Evolutionary conservation across 2,797 vertebrate species (phyloP), one percentile per base, ranked within the genome.

Genomic region (Calcarius lapponicus): DNA sequence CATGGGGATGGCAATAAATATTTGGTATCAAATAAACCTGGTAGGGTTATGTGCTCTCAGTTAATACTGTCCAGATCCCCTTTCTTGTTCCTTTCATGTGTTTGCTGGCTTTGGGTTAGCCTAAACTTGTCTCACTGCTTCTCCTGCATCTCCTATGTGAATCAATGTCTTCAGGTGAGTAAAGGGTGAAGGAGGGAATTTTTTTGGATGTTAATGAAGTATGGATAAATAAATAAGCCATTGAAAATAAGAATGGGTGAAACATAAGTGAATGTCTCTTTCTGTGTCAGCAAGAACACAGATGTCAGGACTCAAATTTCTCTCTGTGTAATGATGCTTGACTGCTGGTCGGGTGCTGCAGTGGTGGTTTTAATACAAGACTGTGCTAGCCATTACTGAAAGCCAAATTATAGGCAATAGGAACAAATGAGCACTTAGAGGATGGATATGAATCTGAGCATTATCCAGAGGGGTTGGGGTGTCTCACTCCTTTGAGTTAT

Each of bases 231-330:
- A 67, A 64, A 36, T 48, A 60, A 62, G 14, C 26, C 20, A 69
- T 47, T 54, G 29, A 32, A 48, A 81, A 40, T 48, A 66, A 40
- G 40, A 70, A 42, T 32, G 15, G 1, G 17, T 71, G 62, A 81
- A 88, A 17, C 10, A 12, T 25, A 60, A 69, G 3, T 25, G 12
- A 72, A 43, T 85, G 10, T 43, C 11, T 58, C 11, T 48, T 70
- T 82, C 32, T 90, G 31, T 54, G 17, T 64, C 43, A 36, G 13
- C 31, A 84, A 76, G 56, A 72, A 28, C 18, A 70, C 8, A 51
- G 26, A n/a, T n/a, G 47, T 24, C 14, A 53, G 20, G 18, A 61
- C 29, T 45, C 0, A 0, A 8, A 25, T 81, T 81, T 80, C 17
- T 61, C 84, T 85, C 26, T 87, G 12, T 2, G 2, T 45, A 61